Conservation (phyloP, 1,140 invertebrate species). For the Hylaeus volcanicus region DNA sequence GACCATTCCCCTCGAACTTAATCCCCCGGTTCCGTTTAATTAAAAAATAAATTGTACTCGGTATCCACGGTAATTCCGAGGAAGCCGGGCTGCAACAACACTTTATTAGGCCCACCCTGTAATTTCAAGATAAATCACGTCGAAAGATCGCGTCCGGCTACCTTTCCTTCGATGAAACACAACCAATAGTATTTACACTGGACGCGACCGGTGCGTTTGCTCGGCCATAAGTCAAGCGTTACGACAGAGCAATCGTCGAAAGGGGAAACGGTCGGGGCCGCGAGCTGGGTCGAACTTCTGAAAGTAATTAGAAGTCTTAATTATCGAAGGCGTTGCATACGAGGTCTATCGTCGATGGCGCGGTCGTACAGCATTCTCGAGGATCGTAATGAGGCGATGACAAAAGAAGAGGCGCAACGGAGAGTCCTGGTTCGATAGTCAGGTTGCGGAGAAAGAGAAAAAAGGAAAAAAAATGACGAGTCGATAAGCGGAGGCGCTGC, state of each 20-base stretch:
- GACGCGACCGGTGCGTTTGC: too few relatives aligned
- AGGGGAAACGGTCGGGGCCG: conserved; percentile 39
- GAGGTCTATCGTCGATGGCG: conserved; percentile 21
- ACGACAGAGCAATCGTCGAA: background rate
- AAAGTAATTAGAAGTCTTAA: conserved; percentile 64
- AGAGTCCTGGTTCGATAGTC: conserved; percentile 43
- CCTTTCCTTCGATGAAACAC: too few relatives aligned
- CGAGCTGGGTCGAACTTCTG: conserved; percentile 24
- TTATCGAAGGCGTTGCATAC: conserved; percentile 52
- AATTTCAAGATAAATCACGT: too few relatives aligned
- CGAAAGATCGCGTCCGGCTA: too few relatives aligned
- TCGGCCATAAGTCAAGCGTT: too few relatives aligned
- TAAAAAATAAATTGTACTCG: too few relatives aligned
- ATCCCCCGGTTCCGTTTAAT: too few relatives aligned
- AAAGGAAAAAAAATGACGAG: conserved; percentile 37
- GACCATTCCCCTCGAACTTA: too few relatives aligned
- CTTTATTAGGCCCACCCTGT: too few relatives aligned
- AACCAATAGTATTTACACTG: too few relatives aligned
- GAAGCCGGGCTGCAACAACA: too few relatives aligned
- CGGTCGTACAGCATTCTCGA: conserved; percentile 46
- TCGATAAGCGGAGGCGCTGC: conserved; percentile 53
- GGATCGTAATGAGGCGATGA: conserved; percentile 59
- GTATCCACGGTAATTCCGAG: too few relatives aligned
- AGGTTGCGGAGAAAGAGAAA: background rate
- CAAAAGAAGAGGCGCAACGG: conserved; percentile 51